A percentile compares a stretch with the other conserved stretches of the same genome.
Conservation (phyloP, 1,140 invertebrate genomes). For the Propsilocerus akamusi region DNA sequence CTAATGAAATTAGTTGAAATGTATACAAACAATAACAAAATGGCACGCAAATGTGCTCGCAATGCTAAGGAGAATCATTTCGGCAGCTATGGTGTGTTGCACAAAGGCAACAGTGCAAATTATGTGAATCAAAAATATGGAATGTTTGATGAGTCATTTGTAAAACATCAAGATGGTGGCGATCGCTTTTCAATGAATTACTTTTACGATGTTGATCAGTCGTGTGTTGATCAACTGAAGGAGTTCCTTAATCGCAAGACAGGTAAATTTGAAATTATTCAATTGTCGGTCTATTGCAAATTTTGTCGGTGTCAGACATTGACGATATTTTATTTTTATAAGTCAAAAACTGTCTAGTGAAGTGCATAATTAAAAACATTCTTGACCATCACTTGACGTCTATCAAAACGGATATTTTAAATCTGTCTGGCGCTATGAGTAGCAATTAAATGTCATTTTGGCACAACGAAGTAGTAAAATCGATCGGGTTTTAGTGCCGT, state of each 20-base stretch:
- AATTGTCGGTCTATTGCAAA: too few species aligned
- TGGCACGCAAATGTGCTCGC: not conserved
- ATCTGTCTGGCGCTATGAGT: too few species aligned
- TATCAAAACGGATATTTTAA: too few species aligned
- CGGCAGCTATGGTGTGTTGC: not conserved
- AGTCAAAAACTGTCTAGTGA: too few species aligned
- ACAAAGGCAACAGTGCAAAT: not conserved
- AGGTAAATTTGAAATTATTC: too few species aligned
- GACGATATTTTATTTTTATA: too few species aligned
- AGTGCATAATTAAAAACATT: too few species aligned
- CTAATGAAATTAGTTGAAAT: constrained; percentile 1
- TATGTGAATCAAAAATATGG: not conserved
- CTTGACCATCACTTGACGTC: too few species aligned
- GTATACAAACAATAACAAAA: not conserved
- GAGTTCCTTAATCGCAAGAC: not conserved
- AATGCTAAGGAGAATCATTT: not conserved
- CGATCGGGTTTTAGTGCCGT: too few species aligned
- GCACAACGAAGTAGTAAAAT: too few species aligned
- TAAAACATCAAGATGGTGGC: not conserved
- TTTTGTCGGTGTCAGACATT: too few species aligned
- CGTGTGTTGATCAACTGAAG: not conserved
- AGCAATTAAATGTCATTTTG: too few species aligned
- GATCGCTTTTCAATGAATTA: not conserved
- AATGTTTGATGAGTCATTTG: not conserved
- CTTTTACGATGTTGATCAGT: not conserved